Base-by-base conservation (phyloP, 1,140 invertebrate species). In the Druon quercuslanigerum region DNA sequence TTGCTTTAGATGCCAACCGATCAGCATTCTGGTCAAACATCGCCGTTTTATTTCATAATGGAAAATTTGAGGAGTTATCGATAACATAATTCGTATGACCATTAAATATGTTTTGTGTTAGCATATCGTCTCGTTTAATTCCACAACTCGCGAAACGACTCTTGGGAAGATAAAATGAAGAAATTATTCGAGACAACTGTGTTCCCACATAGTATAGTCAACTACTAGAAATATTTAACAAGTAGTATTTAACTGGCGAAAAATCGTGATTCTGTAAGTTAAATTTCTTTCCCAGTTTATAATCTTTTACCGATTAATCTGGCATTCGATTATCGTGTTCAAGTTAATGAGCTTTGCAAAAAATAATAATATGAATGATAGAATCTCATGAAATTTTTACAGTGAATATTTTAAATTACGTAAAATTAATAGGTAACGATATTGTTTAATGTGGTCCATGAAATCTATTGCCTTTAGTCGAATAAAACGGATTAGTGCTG, bases 381-480 rank as follows among this genome's bases (percentile, higher is more conserved):
- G 72, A 57, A 75, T 78, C 77, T 46, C 82, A 72, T 66, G 74
- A 72, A 81, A 81, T 83, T 71, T 85, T 77, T 85, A 84, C 80
- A 83, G 76, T 80, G 79, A 20, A 54, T 66, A 82, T 51, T 13
- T 73, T 70, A 78, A 78, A 72, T 76, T 76, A 66, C 60, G 60
- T 66, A 66, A 66, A 66, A 66, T 66, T 66, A 66, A 33, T 46
- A n/a, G 60, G 25, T 66, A 66, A 66, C 40, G 40, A 66, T 66
- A 66, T 66, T 66, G 60, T 66, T 66, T 66, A n/a, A 66, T 33
- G 60, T 14, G 60, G 60, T 66, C 60, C 60, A 66, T 66, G 60
- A 66, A 66, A 66, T 66, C 60, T 66, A 66, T 40, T 66, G 60
- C 14, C 13, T 66, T 66, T 66, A 66, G 57, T 66, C 57, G 33